A percentile compares a stretch with the other conserved stretches of the same genome.
phyloP scores from a whole-genome alignment of 2,113 vertebrate genomes.

The Dipodomys merriami region DNA sequence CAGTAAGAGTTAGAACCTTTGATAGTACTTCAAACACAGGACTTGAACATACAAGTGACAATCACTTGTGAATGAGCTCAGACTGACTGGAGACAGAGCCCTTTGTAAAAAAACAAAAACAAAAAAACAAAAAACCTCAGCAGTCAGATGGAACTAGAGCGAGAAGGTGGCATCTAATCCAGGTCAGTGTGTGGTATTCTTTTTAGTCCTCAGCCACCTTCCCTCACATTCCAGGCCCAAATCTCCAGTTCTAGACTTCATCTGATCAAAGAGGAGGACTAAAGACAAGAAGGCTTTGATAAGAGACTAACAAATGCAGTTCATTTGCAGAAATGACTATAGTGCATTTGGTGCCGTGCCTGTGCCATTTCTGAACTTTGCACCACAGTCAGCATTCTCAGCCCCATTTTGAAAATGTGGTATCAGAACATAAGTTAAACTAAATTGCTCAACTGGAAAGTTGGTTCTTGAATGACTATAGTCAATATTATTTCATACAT shows the following conservation, averaged over 20 bases:
- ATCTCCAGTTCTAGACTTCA: not conserved
- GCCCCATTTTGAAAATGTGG: constrained; percentile 16
- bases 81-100: no score
- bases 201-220: not conserved
- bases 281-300: not conserved
- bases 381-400: not conserved
- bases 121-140: not conserved
- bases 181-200: not conserved
- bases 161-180: not conserved
- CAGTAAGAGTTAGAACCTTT: not conserved
- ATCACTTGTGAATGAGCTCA: not conserved
- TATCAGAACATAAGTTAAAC: constrained; percentile 21
- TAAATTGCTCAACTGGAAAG: not conserved
- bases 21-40: not conserved
- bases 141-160: not conserved
- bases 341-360: not conserved
- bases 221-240: not conserved
- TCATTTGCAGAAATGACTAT: not conserved
- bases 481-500: not conserved
- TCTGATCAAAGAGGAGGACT: not conserved
- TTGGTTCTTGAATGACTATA: not conserved
- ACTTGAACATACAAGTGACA: not conserved
- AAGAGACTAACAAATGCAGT: not conserved
- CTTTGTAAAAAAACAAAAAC: not conserved
- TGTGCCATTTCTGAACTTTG: not conserved